phyloP scores from a whole-genome alignment of 2,888 invertebrate species.

The Mamestra brassicae region DNA sequence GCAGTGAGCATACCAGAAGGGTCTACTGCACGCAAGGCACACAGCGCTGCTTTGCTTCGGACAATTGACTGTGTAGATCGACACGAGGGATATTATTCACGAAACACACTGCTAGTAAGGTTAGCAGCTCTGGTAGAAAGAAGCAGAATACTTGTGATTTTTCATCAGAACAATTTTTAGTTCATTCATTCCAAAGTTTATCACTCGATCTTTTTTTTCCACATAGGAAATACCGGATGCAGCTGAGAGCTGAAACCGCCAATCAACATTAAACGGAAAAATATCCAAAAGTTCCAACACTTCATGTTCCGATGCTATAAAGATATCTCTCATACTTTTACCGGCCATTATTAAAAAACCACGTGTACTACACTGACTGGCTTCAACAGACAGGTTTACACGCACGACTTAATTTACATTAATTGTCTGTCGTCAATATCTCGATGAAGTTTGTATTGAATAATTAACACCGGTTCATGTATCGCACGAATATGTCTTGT shows the following conservation, averaged over 20 bases:
- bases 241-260: neutral
- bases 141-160: too few relatives aligned
- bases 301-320: neutral
- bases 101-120: too few relatives aligned
- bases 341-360: constrained; percentile 16
- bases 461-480: constrained; percentile 12
- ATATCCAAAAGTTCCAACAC: neutral
- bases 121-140: neutral
- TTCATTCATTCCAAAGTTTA: neutral
- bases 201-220: neutral
- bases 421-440: constrained; percentile 23
- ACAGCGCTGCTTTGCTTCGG: neutral
- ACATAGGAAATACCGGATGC: neutral
- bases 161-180: too few relatives aligned
- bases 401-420: constrained; percentile 37
- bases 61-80: neutral
- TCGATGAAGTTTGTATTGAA: constrained; percentile 11
- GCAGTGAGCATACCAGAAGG: neutral
- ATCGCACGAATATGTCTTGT: neutral
- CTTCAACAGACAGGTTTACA: constrained; percentile 42
- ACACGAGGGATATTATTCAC: neutral
- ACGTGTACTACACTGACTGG: constrained; percentile 23
- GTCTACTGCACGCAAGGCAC: neutral
- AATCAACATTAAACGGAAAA: neutral
- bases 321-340: constrained; percentile 7